Evolutionary conservation across 2,797 vertebrate genomes (phyloP).

Genomic region (Emys orbicularis): DNA sequence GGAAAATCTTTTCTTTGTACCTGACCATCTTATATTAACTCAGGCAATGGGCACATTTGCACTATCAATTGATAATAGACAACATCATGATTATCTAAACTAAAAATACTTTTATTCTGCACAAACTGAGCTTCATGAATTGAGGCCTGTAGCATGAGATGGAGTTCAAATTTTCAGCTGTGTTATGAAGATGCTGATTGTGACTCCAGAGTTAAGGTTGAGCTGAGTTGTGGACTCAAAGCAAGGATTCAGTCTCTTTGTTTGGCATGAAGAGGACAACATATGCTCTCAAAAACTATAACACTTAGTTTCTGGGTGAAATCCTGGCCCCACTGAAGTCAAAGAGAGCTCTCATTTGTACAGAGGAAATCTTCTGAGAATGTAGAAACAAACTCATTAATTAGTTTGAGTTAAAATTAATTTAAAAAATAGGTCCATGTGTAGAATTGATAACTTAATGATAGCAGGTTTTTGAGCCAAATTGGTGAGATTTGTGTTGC

Average conservation of each 20-base stretch:
- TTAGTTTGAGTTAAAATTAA: slow-evolving; percentile 3
- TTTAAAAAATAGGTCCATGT: background rate
- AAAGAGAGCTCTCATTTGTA: background rate
- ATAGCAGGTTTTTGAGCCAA: background rate
- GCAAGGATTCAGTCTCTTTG: background rate
- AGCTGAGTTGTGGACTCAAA: background rate
- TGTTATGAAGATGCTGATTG: background rate
- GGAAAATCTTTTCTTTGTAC: background rate
- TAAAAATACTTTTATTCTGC: slow-evolving; percentile 5
- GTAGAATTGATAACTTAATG: background rate
- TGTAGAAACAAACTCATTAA: background rate
- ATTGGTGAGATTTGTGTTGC: background rate
- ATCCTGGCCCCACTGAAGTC: background rate
- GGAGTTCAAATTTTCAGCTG: background rate
- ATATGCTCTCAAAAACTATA: background rate
- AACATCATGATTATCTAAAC: slow-evolving; percentile 4
- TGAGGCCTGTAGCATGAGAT: background rate
- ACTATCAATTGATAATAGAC: slow-evolving; percentile 30
- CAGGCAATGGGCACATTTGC: background rate
- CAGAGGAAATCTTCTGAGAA: background rate
- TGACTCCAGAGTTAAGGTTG: background rate
- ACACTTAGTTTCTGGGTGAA: background rate
- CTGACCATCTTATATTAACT: background rate
- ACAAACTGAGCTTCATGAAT: background rate
- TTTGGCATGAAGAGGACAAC: background rate